Conservation (phyloP, 1,140 invertebrate genomes). For the Kradibia gibbosae region DNA sequence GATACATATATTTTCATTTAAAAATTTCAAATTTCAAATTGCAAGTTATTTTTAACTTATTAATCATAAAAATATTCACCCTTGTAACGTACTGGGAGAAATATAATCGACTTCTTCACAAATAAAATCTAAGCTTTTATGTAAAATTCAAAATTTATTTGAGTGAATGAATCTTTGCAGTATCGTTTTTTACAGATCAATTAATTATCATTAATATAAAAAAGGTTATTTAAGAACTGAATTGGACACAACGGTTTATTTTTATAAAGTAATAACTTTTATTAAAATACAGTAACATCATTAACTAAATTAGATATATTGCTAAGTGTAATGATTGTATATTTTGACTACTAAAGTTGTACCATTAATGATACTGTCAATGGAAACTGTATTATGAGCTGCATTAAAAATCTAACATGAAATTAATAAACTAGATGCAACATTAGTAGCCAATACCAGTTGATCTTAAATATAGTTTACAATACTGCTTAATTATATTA, state of each 20-base stretch:
- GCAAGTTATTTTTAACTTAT: too few relatives aligned
- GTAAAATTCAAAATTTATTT: not conserved
- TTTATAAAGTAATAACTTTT: slow-evolving; percentile 68
- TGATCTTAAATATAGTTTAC: slow-evolving; percentile 25
- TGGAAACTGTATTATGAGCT: slow-evolving; percentile 36
- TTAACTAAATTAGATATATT: slow-evolving; percentile 55
- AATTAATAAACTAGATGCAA: not conserved
- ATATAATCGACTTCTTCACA: not conserved
- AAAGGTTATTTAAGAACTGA: slow-evolving; percentile 67
- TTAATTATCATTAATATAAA: slow-evolving; percentile 26
- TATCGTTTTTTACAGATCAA: not conserved
- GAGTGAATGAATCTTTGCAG: not conserved
- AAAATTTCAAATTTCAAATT: not conserved
- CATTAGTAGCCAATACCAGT: slow-evolving; percentile 1
- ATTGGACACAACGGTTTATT: slow-evolving; percentile 67
- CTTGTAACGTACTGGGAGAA: too few relatives aligned
- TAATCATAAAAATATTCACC: too few relatives aligned
- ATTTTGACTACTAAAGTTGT: slow-evolving; percentile 14
- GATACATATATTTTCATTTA: not conserved
- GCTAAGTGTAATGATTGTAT: not conserved
- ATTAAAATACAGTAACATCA: slow-evolving; percentile 70
- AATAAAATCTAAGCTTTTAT: not conserved
- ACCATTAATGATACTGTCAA: slow-evolving; percentile 29
- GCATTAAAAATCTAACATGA: slow-evolving; percentile 18
- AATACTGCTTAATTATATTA: slow-evolving; percentile 33